Conservation (phyloP, 2,888 invertebrate species). For the Furcula furcula region DNA sequence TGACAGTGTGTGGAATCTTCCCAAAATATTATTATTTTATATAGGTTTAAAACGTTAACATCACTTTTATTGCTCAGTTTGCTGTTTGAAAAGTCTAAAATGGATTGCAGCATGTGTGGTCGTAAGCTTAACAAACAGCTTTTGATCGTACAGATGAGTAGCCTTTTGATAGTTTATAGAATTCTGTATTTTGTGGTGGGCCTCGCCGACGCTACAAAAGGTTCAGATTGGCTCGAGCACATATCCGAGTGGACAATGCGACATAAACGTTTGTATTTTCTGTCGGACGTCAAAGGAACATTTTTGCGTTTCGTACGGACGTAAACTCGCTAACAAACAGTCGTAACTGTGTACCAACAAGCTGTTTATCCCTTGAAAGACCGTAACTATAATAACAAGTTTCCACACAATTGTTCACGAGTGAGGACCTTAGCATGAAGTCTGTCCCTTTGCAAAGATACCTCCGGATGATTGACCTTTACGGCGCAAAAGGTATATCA, state of each 20-base stretch:
- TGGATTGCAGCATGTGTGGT: constrained; percentile 15
- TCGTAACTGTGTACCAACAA: constrained; percentile 55
- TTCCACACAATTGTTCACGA: constrained; percentile 38
- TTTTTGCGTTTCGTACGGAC: constrained; percentile 51
- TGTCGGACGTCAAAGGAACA: constrained; percentile 51
- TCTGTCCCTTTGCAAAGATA: constrained; percentile 21
- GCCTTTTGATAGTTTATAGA: constrained; percentile 35
- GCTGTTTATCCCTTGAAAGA: constrained; percentile 40
- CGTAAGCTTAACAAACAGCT: constrained; percentile 19
- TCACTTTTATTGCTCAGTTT: constrained; percentile 2
- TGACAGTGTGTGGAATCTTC: no score
- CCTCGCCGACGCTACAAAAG: constrained; percentile 47
- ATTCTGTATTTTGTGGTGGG: constrained; percentile 44
- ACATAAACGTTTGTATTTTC: constrained; percentile 67
- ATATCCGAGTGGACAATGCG: constrained; percentile 55
- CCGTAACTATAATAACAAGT: constrained; percentile 32
- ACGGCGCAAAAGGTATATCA: constrained; percentile 16
- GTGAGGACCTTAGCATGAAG: constrained; percentile 17
- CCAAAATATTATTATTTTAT: no score
- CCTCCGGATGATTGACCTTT: constrained; percentile 23
- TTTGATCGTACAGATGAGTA: constrained; percentile 23
- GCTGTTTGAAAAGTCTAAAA: constrained; percentile 10
- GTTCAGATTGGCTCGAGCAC: constrained; percentile 54
- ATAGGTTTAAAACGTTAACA: constrained; percentile 6
- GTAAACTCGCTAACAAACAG: constrained; percentile 59